Conservation (phyloP, 2,113 vertebrate species). For the Strigops habroptila region DNA sequence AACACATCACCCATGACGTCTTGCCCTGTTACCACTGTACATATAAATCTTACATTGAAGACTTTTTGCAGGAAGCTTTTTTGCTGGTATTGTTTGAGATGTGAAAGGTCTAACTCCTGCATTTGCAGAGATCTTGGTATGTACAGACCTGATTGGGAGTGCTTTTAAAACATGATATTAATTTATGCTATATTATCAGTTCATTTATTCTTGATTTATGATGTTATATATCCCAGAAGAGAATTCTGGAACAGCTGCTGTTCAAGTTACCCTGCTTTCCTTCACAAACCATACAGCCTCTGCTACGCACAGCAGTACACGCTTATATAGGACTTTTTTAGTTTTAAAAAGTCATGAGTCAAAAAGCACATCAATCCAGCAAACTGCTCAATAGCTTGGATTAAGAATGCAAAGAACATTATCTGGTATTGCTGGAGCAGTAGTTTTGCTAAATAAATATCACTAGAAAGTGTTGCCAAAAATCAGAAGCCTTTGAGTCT, state of each 20-base stretch:
- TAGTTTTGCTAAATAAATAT: background rate
- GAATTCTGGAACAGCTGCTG: background rate
- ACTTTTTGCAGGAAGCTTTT: background rate
- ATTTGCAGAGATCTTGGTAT: background rate
- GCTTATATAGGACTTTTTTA: accelerated
- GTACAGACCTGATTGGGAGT: background rate
- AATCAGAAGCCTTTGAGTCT: background rate
- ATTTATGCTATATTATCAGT: background rate
- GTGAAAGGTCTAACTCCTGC: background rate
- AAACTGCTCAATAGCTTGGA: background rate
- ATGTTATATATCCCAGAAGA: background rate
- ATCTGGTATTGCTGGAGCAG: background rate
- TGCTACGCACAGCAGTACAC: accelerated
- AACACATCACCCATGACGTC: background rate
- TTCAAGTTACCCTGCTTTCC: background rate
- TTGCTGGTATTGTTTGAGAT: background rate
- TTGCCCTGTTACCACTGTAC: background rate
- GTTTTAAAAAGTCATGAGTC: background rate
- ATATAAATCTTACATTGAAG: background rate
- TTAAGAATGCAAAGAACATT: background rate
- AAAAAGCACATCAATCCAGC: background rate
- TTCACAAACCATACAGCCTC: background rate
- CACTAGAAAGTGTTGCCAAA: background rate
- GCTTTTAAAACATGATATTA: background rate
- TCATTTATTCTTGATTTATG: background rate